Evolutionary conservation across 2,797 vertebrate species (phyloP).

Genomic region (Hippopotamyrus pictus): DNA sequence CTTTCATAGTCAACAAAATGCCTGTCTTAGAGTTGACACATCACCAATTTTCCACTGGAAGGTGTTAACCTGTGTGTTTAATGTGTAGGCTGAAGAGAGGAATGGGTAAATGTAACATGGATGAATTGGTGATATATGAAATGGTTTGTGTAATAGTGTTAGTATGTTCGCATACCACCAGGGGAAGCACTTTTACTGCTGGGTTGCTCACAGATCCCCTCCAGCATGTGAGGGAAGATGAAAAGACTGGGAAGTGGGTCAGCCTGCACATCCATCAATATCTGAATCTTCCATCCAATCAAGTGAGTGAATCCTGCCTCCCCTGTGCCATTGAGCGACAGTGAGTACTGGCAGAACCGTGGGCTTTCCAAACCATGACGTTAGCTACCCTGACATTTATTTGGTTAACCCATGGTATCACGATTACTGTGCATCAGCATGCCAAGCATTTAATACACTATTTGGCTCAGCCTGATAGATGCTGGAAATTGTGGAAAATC

Average conservation of each 20-base stretch:
- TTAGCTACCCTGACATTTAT: slow-evolving; percentile 2
- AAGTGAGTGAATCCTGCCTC: not conserved
- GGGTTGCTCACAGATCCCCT: not conserved
- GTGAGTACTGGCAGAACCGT: not conserved
- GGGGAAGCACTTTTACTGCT: slow-evolving; percentile 4
- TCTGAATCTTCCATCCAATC: slow-evolving; percentile 6
- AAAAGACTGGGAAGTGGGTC: not conserved
- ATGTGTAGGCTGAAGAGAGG: not conserved
- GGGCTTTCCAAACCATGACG: not conserved
- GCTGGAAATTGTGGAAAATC: not conserved
- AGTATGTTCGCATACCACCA: not conserved
- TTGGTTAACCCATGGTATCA: not conserved
- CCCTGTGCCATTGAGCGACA: not conserved
- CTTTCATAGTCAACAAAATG: not conserved
- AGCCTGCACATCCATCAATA: not conserved
- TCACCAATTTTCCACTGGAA: not conserved
- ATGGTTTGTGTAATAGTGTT: not conserved
- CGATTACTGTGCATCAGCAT: not conserved
- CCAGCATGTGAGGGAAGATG: not conserved
- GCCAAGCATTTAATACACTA: not conserved
- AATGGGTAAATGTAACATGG: not conserved
- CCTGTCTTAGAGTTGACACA: not conserved
- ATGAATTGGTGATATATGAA: not conserved
- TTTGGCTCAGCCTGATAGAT: not conserved
- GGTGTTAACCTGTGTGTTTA: not conserved